Percentiles rank a stretch among this genome's conserved stretches.
These are phyloP conservation scores for Eristalis tenax DNA, from an alignment of 2,888 invertebrate species.

Conservation along the genomic window DNA sequence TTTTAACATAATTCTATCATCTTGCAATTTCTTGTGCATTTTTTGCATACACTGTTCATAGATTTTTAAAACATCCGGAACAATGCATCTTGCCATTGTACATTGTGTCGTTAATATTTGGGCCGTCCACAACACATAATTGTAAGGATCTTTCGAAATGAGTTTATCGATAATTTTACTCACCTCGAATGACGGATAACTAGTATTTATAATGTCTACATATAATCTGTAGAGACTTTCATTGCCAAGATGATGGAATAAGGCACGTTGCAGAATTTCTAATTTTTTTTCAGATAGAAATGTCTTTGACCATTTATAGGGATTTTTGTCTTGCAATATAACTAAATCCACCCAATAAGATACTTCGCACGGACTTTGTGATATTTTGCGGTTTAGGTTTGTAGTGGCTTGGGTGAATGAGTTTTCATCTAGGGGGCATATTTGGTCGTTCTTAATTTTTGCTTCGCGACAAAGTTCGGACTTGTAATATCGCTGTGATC, in stretches of 20 bases:
- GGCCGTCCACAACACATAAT: slow-evolving; percentile 78
- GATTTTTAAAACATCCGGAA: slow-evolving; percentile 83
- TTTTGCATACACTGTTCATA: slow-evolving; percentile 82
- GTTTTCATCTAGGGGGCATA: slow-evolving; percentile 79
- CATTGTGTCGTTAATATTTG: slow-evolving; percentile 80
- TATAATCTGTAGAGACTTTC: slow-evolving; percentile 81
- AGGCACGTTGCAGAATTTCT: slow-evolving; percentile 84
- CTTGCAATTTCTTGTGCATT: slow-evolving; percentile 77
- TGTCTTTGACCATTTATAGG: slow-evolving; percentile 77
- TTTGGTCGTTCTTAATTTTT: slow-evolving; percentile 65
- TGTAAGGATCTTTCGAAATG: slow-evolving; percentile 76
- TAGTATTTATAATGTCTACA: slow-evolving; percentile 79
- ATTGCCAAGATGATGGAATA: slow-evolving; percentile 83
- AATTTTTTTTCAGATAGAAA: slow-evolving; percentile 83
- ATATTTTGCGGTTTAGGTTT: slow-evolving; percentile 82
- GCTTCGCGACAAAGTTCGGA: slow-evolving; percentile 58
- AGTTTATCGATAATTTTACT: slow-evolving; percentile 78
- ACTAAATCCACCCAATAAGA: slow-evolving; percentile 85
- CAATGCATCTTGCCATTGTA: slow-evolving; percentile 85
- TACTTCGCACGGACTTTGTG: slow-evolving; percentile 82
- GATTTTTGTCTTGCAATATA: slow-evolving; percentile 82
- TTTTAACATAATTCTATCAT: slow-evolving; percentile 80
- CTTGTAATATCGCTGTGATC: slow-evolving; percentile 53
- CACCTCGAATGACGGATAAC: slow-evolving; percentile 84
- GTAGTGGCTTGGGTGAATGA: slow-evolving; percentile 82